Percentiles rank a stretch among this genome's conserved stretches.
Conservation (phyloP, 2,797 vertebrate genomes). For the Cynodonichthys magdalenae region DNA sequence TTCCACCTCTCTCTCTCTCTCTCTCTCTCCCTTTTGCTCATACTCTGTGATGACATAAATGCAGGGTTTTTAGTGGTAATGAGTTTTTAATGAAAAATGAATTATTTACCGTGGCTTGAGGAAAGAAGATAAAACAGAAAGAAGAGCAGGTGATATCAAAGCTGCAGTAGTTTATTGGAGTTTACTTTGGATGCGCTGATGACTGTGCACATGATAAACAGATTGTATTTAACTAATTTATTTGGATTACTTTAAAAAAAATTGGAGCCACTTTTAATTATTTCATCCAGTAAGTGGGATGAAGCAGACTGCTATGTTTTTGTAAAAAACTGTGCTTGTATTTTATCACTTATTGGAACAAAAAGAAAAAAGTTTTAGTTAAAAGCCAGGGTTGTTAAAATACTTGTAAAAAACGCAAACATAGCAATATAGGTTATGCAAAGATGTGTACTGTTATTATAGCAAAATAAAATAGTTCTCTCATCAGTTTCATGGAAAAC, state of each 20-base stretch:
- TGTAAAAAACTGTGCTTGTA: too few relatives aligned
- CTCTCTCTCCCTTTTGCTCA: constrained; percentile 25
- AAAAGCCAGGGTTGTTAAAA: too few relatives aligned
- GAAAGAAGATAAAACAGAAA: constrained; percentile 55
- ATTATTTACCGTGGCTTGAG: constrained; percentile 76
- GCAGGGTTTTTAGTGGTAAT: constrained; percentile 77
- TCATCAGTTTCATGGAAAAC: too few relatives aligned
- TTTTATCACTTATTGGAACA: too few relatives aligned
- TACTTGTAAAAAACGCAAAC: too few relatives aligned
- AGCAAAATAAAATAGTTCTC: too few relatives aligned
- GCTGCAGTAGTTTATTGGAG: constrained; percentile 48
- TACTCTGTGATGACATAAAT: constrained; percentile 70
- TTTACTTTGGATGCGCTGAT: constrained; percentile 39
- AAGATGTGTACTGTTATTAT: too few relatives aligned
- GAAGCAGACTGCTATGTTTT: too few relatives aligned
- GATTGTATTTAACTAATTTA: constrained; percentile 36
- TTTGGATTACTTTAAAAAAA: background rate
- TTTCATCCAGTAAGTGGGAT: too few relatives aligned
- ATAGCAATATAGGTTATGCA: too few relatives aligned
- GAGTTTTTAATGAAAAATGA: constrained; percentile 84
- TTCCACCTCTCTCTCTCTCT: constrained; percentile 13
- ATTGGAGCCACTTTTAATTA: too few relatives aligned
- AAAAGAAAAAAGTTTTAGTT: too few relatives aligned
- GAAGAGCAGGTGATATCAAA: constrained; percentile 61
- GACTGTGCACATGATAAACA: constrained; percentile 14